Evolutionary conservation across 2,113 vertebrate genomes (phyloP).

Genomic region (Crocuta crocuta): DNA sequence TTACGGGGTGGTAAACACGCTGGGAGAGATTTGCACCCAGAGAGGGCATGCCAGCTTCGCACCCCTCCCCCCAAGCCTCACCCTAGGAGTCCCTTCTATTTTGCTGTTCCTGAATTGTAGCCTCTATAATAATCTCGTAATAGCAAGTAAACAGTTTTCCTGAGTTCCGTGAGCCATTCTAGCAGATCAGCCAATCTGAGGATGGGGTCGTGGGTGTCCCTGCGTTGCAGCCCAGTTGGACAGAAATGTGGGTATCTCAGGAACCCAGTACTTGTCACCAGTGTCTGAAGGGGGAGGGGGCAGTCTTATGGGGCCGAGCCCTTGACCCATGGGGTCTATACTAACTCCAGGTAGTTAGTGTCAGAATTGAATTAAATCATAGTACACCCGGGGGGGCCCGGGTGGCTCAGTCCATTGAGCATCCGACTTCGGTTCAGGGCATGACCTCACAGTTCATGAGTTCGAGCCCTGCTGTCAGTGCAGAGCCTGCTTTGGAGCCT

Average conservation of each 20-base stretch:
- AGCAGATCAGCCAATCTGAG: not conserved
- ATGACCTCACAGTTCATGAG: no score
- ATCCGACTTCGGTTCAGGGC: no score
- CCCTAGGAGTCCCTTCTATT: not conserved
- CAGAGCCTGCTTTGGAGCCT: no score
- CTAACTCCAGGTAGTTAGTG: no score
- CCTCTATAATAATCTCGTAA: not conserved
- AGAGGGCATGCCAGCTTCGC: not conserved
- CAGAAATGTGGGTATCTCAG: not conserved
- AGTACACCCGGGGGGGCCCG: not conserved
- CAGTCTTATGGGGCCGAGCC: not conserved
- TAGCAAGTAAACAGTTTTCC: not conserved
- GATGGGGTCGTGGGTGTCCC: not conserved
- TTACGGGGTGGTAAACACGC: not conserved
- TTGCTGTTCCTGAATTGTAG: not conserved
- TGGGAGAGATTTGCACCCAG: not conserved
- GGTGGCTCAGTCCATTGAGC: no score
- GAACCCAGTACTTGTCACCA: not conserved
- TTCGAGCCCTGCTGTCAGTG: no score
- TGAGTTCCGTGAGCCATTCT: not conserved
- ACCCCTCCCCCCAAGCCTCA: accelerated
- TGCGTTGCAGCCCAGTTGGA: not conserved
- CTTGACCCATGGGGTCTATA: not conserved
- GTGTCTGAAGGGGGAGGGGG: not conserved
- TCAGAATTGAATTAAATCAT: not conserved